Evolutionary conservation across 2,797 vertebrate species (phyloP).

Genomic region (Scolopax bukidnonensis): DNA sequence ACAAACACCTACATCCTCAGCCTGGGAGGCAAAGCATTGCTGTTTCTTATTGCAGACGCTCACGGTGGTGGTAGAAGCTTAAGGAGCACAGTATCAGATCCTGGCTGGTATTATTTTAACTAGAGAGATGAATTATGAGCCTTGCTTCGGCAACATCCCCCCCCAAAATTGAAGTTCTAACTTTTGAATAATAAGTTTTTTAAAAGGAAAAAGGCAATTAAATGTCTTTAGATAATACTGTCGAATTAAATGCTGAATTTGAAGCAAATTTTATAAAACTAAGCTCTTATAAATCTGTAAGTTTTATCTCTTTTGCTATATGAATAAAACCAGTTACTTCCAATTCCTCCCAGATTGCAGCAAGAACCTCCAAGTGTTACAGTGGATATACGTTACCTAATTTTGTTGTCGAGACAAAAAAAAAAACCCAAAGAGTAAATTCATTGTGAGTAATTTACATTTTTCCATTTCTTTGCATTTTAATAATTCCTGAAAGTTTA

Average conservation of each 20-base stretch:
- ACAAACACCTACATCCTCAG: neutral
- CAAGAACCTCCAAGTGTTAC: neutral
- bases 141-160: neutral
- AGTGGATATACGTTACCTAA: neutral
- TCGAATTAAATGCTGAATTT: neutral
- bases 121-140: neutral
- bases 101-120: neutral
- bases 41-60: neutral
- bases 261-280: neutral
- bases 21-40: neutral
- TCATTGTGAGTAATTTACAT: neutral
- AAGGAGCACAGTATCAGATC: neutral
- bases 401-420: neutral
- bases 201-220: neutral
- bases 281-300: neutral
- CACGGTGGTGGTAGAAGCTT: neutral
- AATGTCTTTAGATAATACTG: neutral
- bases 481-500: neutral
- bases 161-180: neutral
- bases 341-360: neutral
- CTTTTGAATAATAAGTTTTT: neutral
- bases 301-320: neutral
- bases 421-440: neutral
- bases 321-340: neutral
- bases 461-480: neutral